Conservation (phyloP, 2,797 vertebrate genomes). For the Cuculus canorus region DNA sequence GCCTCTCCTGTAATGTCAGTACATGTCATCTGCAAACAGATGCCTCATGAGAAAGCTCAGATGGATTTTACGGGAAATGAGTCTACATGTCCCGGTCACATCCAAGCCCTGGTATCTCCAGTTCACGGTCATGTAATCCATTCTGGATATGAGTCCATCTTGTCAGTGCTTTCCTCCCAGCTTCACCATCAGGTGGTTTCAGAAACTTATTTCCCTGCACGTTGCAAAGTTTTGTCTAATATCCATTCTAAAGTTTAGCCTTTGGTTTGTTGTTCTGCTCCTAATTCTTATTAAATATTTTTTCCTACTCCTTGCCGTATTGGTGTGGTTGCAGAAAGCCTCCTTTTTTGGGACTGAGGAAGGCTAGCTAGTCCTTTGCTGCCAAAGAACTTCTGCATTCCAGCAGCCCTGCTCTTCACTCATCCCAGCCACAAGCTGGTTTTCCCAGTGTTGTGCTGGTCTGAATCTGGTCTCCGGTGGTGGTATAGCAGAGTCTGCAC, state of each 20-base stretch:
- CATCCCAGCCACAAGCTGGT: not conserved
- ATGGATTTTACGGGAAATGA: not conserved
- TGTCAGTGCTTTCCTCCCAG: not conserved
- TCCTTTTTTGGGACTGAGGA: not conserved
- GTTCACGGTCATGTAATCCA: accelerated
- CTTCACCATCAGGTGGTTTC: not conserved
- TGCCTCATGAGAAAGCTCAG: not conserved
- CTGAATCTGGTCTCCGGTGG: not conserved
- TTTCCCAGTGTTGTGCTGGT: accelerated
- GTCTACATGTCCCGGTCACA: accelerated
- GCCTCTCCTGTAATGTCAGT: not conserved
- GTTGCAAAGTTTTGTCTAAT: not conserved
- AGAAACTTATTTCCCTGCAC: not conserved
- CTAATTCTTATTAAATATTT: not conserved
- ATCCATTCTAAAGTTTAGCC: not conserved
- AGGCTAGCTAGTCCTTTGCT: not conserved
- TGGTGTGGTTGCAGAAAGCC: not conserved
- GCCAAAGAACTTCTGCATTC: not conserved
- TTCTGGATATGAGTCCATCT: not conserved
- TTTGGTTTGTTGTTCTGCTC: not conserved
- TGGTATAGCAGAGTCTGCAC: not conserved
- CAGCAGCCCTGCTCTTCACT: not conserved
- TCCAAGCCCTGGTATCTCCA: not conserved
- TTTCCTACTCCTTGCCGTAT: not conserved
- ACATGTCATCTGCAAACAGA: not conserved